phyloP scores from a whole-genome alignment of 2,797 vertebrate genomes.

The Buceros bicornis region DNA sequence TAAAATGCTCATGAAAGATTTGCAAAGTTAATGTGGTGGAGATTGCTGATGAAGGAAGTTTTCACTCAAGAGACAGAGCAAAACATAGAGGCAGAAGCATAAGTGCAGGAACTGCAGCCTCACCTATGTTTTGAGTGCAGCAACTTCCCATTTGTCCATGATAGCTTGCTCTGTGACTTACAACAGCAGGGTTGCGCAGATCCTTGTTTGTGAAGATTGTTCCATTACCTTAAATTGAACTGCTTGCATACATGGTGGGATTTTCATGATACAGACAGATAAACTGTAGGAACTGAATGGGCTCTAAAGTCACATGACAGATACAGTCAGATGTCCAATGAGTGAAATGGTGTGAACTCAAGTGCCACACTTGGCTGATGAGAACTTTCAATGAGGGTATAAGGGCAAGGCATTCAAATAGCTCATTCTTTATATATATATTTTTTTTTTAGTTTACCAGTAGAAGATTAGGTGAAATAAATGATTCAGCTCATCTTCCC shows the following conservation, averaged over 20 bases:
- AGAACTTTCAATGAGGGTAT: not conserved
- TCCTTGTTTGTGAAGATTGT: not conserved
- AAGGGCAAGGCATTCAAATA: not conserved
- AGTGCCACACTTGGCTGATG: not conserved
- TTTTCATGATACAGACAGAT: not conserved
- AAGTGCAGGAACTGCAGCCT: not conserved
- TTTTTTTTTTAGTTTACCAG: not conserved
- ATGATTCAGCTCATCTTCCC: not conserved
- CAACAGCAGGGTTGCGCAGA: not conserved
- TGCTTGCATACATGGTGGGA: not conserved
- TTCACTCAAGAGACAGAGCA: not conserved
- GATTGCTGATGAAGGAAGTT: not conserved
- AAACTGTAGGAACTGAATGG: not conserved
- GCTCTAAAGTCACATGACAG: accelerated
- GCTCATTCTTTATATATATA: not conserved
- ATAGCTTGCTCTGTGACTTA: not conserved
- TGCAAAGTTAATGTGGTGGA: not conserved
- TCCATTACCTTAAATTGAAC: not conserved
- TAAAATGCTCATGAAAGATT: not conserved
- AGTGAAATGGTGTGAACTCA: not conserved
- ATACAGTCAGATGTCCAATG: not conserved
- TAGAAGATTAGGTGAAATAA: not conserved
- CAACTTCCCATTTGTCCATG: accelerated
- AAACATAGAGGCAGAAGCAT: not conserved
- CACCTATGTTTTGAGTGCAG: not conserved